Base-by-base conservation (phyloP, 2,113 vertebrate species). In the Dicrurus megarhynchus region DNA sequence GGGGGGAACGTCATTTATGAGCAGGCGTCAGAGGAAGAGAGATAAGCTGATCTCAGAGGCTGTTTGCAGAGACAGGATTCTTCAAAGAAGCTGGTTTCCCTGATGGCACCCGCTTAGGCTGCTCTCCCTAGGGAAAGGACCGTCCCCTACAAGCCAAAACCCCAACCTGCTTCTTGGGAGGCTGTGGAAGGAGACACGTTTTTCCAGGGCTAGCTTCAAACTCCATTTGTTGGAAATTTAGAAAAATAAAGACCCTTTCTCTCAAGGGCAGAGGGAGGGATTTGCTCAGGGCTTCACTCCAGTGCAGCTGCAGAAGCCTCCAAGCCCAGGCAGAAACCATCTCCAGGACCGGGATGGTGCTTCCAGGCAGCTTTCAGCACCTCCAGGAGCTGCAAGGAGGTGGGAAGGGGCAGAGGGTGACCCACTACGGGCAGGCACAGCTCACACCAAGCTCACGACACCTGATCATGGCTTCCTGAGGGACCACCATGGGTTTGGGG, bases 21-120 rank as follows among this genome's bases (percentile, higher is more conserved):
- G 64, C 69, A 81, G 39, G 7, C 7, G 10, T 92, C 76, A 88
- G 68, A 91, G 20, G 7, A 26, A 11, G 7, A 90, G 83, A 94
- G 93, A 96, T 96, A 97, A 97, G 93, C 60, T 70, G 30, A 20
- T 67, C 63, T 74, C 7, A 1, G 37, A 90, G 67, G 24, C 26
- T 73, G 85, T 83, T 52, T 77, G 74, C 84, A 65, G 70, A 57
- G 16, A 53, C 71, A 77, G 55, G 64, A 81, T 73, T 76, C 56
- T 77, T 86, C 87, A 3, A 4, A 85, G 55, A 30, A 84, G 19
- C 35, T 59, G 28, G 3, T 78, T 81, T 71, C 53, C 64, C 26
- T 68, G 41, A 61, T 20, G 53, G n/a, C 46, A 84, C 50, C 20
- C 0, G 0, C 39, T 71, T 33, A 50, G 30, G 65, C 35, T 7